These are phyloP conservation scores for Cladopsammia gracilis DNA, from an alignment of 64 coral and sea anemone genomes.

Conservation along the genomic window DNA sequence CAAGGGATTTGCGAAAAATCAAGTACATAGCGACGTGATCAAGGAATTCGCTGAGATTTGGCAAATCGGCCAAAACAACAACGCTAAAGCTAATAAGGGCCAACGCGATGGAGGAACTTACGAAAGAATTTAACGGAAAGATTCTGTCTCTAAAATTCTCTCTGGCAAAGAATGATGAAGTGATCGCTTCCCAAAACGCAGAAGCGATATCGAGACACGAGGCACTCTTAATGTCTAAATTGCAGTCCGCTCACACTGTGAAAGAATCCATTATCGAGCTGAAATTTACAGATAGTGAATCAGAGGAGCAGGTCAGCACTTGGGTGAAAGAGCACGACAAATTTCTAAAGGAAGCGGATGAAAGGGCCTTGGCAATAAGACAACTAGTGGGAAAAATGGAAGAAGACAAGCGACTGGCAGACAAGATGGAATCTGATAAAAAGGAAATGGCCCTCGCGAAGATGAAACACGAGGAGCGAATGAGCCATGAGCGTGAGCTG, in stretches of 20 bases:
- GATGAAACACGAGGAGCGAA: no score
- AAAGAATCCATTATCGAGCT: constrained; percentile 4
- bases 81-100: background rate
- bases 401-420: no score
- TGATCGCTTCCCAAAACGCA: no score
- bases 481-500: no score
- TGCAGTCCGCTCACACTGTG: background rate
- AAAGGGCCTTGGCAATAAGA: background rate
- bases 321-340: background rate
- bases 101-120: background rate
- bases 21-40: background rate
- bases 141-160: background rate
- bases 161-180: no score
- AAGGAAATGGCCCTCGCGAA: no score
- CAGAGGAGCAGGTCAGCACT: background rate
- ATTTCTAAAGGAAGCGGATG: background rate
- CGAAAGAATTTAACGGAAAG: background rate
- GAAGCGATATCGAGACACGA: no score
- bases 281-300: background rate
- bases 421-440: no score
- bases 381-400: no score
- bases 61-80: background rate
- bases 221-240: no score
- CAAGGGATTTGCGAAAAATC: no score
- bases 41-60: background rate